Base-by-base conservation (phyloP, 1,140 invertebrate species). In the Caenorhabditis brenneri region DNA sequence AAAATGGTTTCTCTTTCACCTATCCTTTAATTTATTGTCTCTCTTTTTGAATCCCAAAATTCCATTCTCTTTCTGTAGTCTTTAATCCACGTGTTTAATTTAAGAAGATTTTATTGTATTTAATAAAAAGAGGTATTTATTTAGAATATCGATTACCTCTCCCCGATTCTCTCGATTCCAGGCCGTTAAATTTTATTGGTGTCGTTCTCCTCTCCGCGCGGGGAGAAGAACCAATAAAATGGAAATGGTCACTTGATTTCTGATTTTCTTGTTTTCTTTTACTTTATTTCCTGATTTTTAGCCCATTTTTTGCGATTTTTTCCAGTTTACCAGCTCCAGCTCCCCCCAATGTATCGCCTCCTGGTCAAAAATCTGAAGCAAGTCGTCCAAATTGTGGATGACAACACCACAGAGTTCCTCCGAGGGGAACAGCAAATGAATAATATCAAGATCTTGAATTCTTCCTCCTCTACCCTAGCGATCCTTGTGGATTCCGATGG, bases 311-410 rank as follows among this genome's bases (percentile, higher is more conserved):
- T n/a, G n/a, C n/a, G n/a, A n/a, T n/a, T n/a, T 51, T 51, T 51
- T 46, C 42, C 42, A 46, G 9, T 46, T 12, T 9, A 0, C 49
- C 7, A n/a, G 7, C 22, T n/a, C 7, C 22, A n/a, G 19, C 19
- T n/a, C 0, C 19, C n/a, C 22, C 22, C 49, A 69, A 82, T 82
- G 81, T 79, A 79, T 39, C 31, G 48, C 5, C 80, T 85, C 27
- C 46, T 85, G 3, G 49, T 85, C 6, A 81, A 81, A 48, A 86
- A 86, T 74, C 78, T 88, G 27, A 49, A 60, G 31, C 85, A 89
- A 84, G 85, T 89, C 22, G 88, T 89, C 39, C 88, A 89, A 86
- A 85, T 89, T 31, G 87, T 88, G 10, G 88, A 90, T 74, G 79
- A 88, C 84, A 48, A 36, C 5, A 46, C 16, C 19, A 87, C 80